Base-by-base conservation (phyloP, 2,797 vertebrate genomes). In the Thaleichthys pacificus region DNA sequence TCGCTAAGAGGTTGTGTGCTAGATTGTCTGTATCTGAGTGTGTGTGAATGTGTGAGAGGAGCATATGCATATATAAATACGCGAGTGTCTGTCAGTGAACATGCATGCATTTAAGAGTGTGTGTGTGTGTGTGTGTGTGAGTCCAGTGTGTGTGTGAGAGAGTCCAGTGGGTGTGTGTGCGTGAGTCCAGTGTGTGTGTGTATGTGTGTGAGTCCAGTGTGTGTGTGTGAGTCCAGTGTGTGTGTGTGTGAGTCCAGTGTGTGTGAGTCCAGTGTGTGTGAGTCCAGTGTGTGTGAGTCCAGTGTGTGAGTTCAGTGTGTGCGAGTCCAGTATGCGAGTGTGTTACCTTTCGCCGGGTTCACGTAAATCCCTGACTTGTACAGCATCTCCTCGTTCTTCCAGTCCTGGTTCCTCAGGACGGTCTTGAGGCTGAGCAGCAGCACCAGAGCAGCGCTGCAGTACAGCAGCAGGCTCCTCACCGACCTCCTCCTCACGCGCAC, bases 311-410 rank as follows among this genome's bases (percentile, higher is more conserved):
- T 64, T 17, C 7, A 5, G 35, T 38, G 32, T 65, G 63, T 11
- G 32, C 22, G 32, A 21, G 19, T 42, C 32, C 38, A 22, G 63
- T 38, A 6, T 38, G 62, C 42, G 64, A 15, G 38, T 47, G 0
- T 19, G 81, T 89, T 93, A 99, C 98, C 98, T 97, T 99, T 99
- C 78, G 98, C 98, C 87, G 98, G 97, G 89, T 99, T 99, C 82
- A 99, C 97, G 88, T 97, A 96, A 89, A 99, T 99, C 89, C 98
- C 98, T 88, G 98, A 99, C 84, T 93, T 97, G 91, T 99, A 99
- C 64, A 99, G 95, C 97, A 99, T 98, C 92, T 99, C 98, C 80
- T 99, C 98, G 70, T 96, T 97, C 85, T 94, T 94, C 98, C 98
- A 99, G 92, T 99, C 98, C 72, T 84, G 91, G 82, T 99, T 99